A percentile compares a stretch with the other conserved stretches of the same genome.
phyloP scores from a whole-genome alignment of 1,140 invertebrate genomes.

The Drosophila melanica region DNA sequence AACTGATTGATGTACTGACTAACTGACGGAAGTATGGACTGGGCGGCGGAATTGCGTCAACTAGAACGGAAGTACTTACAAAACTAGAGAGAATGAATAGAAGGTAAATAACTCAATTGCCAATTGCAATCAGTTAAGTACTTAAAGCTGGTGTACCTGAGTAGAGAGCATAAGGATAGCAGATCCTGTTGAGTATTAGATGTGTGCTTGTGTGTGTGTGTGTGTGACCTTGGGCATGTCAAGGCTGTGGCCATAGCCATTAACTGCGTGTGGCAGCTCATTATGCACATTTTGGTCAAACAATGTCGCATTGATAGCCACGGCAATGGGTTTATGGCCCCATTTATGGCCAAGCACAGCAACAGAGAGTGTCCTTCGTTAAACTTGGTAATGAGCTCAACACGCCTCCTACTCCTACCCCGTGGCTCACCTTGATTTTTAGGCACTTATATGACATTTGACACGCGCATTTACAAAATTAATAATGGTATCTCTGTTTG shows the following conservation, averaged over 20 bases:
- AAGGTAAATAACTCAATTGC: slow-evolving; percentile 52
- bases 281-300: slow-evolving; percentile 74
- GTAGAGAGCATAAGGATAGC: slow-evolving; percentile 5
- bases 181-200: not conserved
- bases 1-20: slow-evolving; percentile 31
- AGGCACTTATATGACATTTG: slow-evolving; percentile 65
- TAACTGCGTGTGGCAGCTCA: slow-evolving; percentile 83
- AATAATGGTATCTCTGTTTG: slow-evolving; percentile 62
- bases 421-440: slow-evolving; percentile 69
- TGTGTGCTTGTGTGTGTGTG: not conserved
- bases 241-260: slow-evolving; percentile 59
- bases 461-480: slow-evolving; percentile 79
- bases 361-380: slow-evolving; percentile 45
- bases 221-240: slow-evolving; percentile 60
- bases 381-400: slow-evolving; percentile 43
- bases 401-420: slow-evolving; percentile 21
- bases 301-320: slow-evolving; percentile 64
- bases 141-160: not conserved
- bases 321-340: slow-evolving; percentile 57
- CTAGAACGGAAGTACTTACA: slow-evolving; percentile 67
- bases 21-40: slow-evolving; percentile 6
- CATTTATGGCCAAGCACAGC: slow-evolving; percentile 24
- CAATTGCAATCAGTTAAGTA: slow-evolving; percentile 60
- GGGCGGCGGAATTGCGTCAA: slow-evolving; percentile 10
- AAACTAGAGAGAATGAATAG: slow-evolving; percentile 27